Evolutionary conservation across 2,113 vertebrate species (phyloP), one percentile per base, ranked within the genome.

Genomic region (Podarcis cretensis): DNA sequence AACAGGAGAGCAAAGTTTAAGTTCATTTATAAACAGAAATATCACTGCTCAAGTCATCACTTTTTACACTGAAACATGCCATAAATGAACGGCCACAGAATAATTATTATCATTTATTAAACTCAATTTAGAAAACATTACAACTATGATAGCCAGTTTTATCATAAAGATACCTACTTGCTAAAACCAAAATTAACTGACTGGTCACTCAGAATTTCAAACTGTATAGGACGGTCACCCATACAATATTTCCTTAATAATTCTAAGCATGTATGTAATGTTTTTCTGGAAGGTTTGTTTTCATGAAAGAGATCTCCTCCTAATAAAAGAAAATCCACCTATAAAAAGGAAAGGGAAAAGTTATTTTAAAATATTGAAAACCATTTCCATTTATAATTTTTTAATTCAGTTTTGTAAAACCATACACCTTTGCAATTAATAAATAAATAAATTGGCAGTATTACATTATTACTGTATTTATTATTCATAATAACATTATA

Each of bases 221-320:
- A 99, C 27, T 96, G 96, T 90, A 99, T 96, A 6, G 99, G 98
- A 13, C 95, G 97, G 86, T 99, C 98, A n/a, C 99, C 99, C 99
- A 99, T 99, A 95, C 99, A 99, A 90, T 99, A 98, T 86, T 97
- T 97, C 81, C 99, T 97, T 1, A 99, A 90, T 74, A 98, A 96
- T 63, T 98, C 97, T 69, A 99, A 96, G 94, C 98, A 98, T 3
- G 78, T 96, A 93, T 99, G 97, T 43, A 99, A 89, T n/a, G 98
- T 98, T 94, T 97, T 98, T 13, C 99, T 98, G 16, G 99, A 98
- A 0, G 99, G 99, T 90, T 99, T 99, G 96, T 99, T 99, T 87
- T 99, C 98, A 13, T 99, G 99, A 92, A 99, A 99, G 92, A 99
- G 98, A 96, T 99, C 99, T 8, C 99, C 99, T 69, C 99, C 99